Conservation (phyloP, 1,140 invertebrate genomes). For the Condylostylus longicornis region DNA sequence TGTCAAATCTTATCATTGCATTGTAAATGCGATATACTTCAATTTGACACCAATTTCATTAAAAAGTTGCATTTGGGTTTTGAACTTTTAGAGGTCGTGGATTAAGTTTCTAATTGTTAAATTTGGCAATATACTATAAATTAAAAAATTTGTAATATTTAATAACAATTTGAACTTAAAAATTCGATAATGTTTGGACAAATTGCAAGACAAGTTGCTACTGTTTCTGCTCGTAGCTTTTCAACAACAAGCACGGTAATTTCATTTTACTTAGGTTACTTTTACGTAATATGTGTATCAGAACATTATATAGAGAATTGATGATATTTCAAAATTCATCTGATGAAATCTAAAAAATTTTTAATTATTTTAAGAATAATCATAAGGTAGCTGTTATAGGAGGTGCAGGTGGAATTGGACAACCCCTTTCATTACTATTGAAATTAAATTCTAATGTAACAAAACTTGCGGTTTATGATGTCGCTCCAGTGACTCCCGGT, state of each 20-base stretch:
- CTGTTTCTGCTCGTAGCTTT: not conserved
- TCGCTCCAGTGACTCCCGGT: conserved; percentile 90
- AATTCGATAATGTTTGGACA: not conserved
- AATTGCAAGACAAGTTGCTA: not conserved
- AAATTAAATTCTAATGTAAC: conserved; percentile 78
- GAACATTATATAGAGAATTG: too few species aligned
- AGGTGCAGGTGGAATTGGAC: conserved; percentile 94
- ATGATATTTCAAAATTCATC: not conserved
- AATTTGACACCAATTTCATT: too few species aligned
- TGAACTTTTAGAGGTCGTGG: not conserved
- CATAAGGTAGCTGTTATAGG: conserved; percentile 91
- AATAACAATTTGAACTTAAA: too few species aligned
- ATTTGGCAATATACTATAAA: not conserved
- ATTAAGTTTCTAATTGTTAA: not conserved
- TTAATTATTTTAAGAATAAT: conserved; percentile 41
- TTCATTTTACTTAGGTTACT: not conserved
- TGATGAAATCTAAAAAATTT: not conserved
- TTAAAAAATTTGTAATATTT: too few species aligned
- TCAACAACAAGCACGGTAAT: not conserved
- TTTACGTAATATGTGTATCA: not conserved
- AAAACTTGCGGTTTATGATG: conserved; percentile 81
- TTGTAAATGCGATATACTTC: too few species aligned
- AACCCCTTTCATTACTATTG: conserved; percentile 88
- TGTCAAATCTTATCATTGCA: too few species aligned
- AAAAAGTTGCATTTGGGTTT: too few species aligned